Evolutionary conservation across 2,797 vertebrate species (phyloP).

Genomic region (Notolabrus celidotus): DNA sequence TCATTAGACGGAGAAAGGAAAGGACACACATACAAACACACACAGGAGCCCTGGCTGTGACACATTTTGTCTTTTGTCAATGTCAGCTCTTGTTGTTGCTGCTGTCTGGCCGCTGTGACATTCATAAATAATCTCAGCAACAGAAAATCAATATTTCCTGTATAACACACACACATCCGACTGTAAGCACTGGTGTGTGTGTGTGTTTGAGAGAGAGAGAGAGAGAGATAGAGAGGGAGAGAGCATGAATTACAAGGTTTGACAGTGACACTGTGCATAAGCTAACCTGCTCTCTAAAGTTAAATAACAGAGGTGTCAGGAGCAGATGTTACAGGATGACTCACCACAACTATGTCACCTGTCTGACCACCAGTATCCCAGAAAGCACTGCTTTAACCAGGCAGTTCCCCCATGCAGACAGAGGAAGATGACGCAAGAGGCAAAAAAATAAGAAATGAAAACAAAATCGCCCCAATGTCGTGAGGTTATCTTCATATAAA

Average conservation of each 20-base stretch:
- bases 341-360: constrained; percentile 78
- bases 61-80: constrained; percentile 57
- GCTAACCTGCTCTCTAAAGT: constrained; percentile 34
- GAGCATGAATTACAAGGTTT: constrained; percentile 16
- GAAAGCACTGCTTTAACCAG: constrained; percentile 62
- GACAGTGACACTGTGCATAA: constrained; percentile 32
- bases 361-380: constrained; percentile 72
- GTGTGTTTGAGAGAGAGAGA: neutral
- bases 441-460: constrained; percentile 34
- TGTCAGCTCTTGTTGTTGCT: constrained; percentile 50
- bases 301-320: constrained; percentile 44
- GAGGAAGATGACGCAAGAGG: constrained; percentile 55
- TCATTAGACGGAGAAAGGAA: constrained; percentile 49
- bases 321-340: constrained; percentile 77
- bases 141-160: constrained; percentile 41
- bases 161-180: constrained; percentile 15
- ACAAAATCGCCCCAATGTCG: neutral
- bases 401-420: constrained; percentile 40
- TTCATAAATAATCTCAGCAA: constrained; percentile 48
- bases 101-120: constrained; percentile 53
- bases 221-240: too few relatives aligned
- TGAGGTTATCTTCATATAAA: constrained; percentile 45
- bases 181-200: neutral
- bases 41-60: constrained; percentile 23
- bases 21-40: constrained; percentile 6